These are phyloP conservation scores for Campoplex nolae DNA, from an alignment of 2,888 invertebrate species.

Conservation along the genomic window DNA sequence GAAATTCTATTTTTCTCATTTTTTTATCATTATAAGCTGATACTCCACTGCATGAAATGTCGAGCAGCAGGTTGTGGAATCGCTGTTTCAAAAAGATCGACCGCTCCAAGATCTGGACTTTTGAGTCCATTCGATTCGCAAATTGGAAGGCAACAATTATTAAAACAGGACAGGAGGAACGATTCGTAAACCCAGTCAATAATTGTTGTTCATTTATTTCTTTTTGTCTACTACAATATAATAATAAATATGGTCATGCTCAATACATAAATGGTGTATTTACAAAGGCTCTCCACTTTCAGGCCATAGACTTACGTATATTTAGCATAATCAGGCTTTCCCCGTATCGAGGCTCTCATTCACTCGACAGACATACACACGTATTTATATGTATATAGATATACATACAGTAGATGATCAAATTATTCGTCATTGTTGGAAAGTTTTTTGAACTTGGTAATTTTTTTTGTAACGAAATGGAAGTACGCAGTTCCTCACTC, in stretches of 20 bases:
- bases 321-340: constrained; percentile 74
- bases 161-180: constrained; percentile 26
- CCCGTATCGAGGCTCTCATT: constrained; percentile 67
- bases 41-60: too few relatives aligned
- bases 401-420: constrained; percentile 25
- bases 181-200: constrained; percentile 59
- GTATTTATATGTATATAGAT: constrained; percentile 39
- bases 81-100: too few relatives aligned
- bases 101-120: not conserved
- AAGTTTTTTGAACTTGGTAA: not conserved
- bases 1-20: too few relatives aligned
- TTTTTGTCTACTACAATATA: constrained; percentile 80
- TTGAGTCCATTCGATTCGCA: not conserved
- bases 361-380: constrained; percentile 44
- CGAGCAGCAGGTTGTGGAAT: too few relatives aligned
- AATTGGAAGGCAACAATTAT: not conserved
- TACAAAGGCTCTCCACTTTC: constrained; percentile 81
- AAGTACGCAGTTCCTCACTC: not conserved
- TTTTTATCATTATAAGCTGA: too few relatives aligned
- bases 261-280: constrained; percentile 82
- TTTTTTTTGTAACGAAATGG: not conserved
- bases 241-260: constrained; percentile 83
- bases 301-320: constrained; percentile 82
- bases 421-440: not conserved
- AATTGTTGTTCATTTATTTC: constrained; percentile 79